A percentile compares a stretch with the other conserved stretches of the same genome.
These are phyloP conservation scores for Willowsia nigromaculata DNA, from an alignment of 2,888 invertebrate species.

Conservation along the genomic window DNA sequence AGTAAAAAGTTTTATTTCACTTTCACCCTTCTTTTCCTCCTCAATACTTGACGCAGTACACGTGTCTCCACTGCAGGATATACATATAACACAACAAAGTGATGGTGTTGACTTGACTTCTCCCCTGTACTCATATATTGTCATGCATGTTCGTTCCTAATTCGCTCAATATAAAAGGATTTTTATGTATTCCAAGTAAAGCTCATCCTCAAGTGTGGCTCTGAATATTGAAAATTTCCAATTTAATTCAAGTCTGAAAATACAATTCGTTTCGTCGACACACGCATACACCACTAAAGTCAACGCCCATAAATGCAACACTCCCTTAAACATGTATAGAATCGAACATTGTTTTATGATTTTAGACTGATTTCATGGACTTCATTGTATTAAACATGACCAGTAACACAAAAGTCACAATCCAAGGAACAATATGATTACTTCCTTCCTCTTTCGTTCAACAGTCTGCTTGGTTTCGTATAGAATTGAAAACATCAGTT, in stretches of 20 bases:
- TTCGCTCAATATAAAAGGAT: constrained; percentile 26
- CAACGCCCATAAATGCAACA: background rate
- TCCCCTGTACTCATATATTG: background rate
- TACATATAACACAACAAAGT: background rate
- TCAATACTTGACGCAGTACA: constrained; percentile 18
- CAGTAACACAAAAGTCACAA: constrained; percentile 33
- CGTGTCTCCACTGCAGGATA: constrained; percentile 8
- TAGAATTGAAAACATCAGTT: background rate
- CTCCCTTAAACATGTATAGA: background rate
- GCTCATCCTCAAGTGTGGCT: constrained; percentile 21
- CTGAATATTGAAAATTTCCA: constrained; percentile 29
- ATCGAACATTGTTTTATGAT: background rate
- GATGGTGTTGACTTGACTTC: background rate
- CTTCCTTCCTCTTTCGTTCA: constrained; percentile 66
- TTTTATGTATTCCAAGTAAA: constrained; percentile 24
- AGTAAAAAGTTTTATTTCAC: constrained; percentile 36
- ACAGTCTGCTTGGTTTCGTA: background rate
- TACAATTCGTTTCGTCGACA: too few species aligned
- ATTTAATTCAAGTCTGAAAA: constrained; percentile 9
- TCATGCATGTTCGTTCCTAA: background rate
- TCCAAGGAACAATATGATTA: constrained; percentile 48
- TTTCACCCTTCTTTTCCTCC: constrained; percentile 49
- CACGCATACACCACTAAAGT: background rate
- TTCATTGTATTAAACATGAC: background rate
- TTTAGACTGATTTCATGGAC: background rate